Percentiles rank a stretch among this genome's conserved stretches.
These are phyloP conservation scores for Cebus imitator DNA, from an alignment of 2,113 vertebrate genomes.

Conservation along the genomic window DNA sequence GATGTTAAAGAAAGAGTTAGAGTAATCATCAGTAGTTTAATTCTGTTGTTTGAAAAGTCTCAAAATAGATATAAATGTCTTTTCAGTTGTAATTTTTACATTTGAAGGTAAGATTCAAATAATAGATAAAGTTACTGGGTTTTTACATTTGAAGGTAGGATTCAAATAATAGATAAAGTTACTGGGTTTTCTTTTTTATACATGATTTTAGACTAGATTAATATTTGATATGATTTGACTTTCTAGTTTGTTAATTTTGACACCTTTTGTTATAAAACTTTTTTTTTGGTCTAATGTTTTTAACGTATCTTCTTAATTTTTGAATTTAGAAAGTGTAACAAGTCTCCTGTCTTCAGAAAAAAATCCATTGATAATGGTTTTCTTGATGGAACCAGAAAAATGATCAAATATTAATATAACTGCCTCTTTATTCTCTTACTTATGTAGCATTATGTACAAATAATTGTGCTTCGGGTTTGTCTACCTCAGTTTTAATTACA, in stretches of 20 bases:
- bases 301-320: not conserved
- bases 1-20: not conserved
- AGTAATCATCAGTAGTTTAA: not conserved
- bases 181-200: not conserved
- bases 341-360: not conserved
- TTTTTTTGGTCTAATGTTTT: not conserved
- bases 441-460: not conserved
- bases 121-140: not conserved
- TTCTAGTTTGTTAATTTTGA: slow-evolving; percentile 4
- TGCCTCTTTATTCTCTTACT: not conserved
- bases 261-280: not conserved
- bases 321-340: not conserved
- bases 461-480: not conserved
- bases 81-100: slow-evolving; percentile 2
- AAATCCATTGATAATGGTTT: not conserved
- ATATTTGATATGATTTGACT: not conserved
- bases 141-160: slow-evolving; percentile 36
- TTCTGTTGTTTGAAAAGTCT: slow-evolving; percentile 33
- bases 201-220: not conserved
- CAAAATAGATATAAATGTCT: not conserved
- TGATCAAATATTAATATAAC: not conserved
- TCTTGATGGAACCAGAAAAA: not conserved
- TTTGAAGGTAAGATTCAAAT: slow-evolving; percentile 30
- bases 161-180: slow-evolving; percentile 18
- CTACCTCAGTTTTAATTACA: not conserved